Conservation (phyloP, 2,888 invertebrate species). For the Ectobius pallidus region DNA sequence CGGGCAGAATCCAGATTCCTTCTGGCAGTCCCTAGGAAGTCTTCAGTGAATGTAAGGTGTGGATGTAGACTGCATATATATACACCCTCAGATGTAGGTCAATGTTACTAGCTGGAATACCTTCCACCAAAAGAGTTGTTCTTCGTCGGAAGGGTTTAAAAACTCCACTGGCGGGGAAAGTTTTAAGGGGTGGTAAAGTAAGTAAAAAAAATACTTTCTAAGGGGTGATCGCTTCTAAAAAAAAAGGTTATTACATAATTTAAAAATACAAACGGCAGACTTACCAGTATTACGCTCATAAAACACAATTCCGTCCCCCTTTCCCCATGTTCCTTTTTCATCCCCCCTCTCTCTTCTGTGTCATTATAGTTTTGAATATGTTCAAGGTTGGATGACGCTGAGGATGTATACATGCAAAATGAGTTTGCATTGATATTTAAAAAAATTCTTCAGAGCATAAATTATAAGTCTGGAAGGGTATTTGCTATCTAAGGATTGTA, state of each 20-base stretch:
- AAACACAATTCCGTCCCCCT: constrained; percentile 4
- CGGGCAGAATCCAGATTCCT: too few relatives aligned
- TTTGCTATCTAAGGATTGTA: not conserved
- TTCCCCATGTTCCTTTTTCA: not conserved
- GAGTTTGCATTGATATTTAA: constrained; percentile 15
- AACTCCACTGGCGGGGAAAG: not conserved
- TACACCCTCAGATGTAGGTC: constrained; percentile 30
- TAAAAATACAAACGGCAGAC: not conserved
- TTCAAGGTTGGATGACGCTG: constrained; percentile 24
- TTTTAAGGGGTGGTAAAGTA: constrained; percentile 13
- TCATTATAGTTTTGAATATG: constrained; percentile 21
- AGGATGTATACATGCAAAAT: constrained; percentile 29
- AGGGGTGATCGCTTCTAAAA: constrained; percentile 15
- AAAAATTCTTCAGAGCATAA: constrained; percentile 20
- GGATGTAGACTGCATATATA: not conserved
- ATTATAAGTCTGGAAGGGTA: constrained; percentile 3
- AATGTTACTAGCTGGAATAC: not conserved
- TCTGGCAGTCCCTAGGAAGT: not conserved
- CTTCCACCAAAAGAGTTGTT: constrained; percentile 19
- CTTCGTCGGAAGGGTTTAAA: constrained; percentile 20
- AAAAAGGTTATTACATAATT: constrained; percentile 17
- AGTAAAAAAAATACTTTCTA: constrained; percentile 3
- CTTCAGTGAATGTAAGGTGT: not conserved
- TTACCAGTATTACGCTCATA: not conserved
- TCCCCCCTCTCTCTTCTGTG: not conserved